phyloP scores from a whole-genome alignment of 2,888 invertebrate species.

The Odontocerum albicorne region DNA sequence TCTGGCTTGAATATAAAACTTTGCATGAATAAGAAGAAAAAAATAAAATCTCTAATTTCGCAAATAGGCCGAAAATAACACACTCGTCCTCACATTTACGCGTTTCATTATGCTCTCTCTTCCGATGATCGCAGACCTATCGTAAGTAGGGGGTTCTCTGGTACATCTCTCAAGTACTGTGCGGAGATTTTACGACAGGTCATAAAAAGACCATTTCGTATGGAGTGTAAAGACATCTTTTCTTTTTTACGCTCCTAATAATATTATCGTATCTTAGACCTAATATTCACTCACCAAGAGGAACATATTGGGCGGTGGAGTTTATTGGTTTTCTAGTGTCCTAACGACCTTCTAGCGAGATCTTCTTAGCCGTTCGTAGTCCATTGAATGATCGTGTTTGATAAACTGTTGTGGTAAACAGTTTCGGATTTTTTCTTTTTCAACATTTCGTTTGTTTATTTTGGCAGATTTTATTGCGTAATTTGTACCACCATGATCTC shows the following conservation, averaged over 20 bases:
- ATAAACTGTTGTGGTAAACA: slow-evolving; percentile 19
- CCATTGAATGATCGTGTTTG: slow-evolving; percentile 29
- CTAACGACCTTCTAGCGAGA: slow-evolving; percentile 25
- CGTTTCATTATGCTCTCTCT: not conserved
- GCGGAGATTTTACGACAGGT: slow-evolving; percentile 36
- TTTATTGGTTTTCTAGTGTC: slow-evolving; percentile 30
- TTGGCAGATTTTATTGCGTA: not conserved
- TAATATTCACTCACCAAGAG: slow-evolving; percentile 34
- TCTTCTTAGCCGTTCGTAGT: slow-evolving; percentile 22
- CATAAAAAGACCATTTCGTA: slow-evolving; percentile 36
- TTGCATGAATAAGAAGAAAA: no score
- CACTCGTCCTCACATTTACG: not conserved
- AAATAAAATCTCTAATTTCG: no score
- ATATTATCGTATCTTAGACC: slow-evolving; percentile 34
- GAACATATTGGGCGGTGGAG: slow-evolving; percentile 33
- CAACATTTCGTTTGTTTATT: not conserved
- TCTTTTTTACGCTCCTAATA: slow-evolving; percentile 34
- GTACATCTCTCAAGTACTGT: slow-evolving; percentile 27
- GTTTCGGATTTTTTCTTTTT: slow-evolving; percentile 2
- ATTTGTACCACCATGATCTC: no score
- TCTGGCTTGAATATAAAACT: no score
- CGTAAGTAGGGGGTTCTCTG: slow-evolving; percentile 30
- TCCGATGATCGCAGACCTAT: slow-evolving; percentile 26
- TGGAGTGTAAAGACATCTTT: slow-evolving; percentile 36
- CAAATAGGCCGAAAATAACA: no score